Evolutionary conservation across 2,113 vertebrate species (phyloP).

Genomic region (Merops nubicus): DNA sequence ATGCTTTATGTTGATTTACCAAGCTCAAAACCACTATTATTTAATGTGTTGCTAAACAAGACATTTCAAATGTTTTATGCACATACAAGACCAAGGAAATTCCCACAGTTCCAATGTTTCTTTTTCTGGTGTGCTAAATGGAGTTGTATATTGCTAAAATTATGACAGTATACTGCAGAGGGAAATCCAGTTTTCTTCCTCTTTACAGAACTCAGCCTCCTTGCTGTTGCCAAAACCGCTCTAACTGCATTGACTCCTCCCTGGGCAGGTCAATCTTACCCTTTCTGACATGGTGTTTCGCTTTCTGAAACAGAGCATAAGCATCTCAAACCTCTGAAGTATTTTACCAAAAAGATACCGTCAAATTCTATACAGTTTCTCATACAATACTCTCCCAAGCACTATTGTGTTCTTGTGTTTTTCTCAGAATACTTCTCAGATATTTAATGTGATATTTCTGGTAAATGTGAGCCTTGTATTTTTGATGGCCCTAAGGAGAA

Average conservation of each 20-base stretch:
- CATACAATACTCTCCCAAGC: background rate
- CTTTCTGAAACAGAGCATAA: background rate
- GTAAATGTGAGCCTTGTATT: background rate
- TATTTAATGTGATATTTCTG: background rate
- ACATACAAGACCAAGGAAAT: background rate
- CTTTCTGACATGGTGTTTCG: background rate
- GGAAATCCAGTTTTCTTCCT: background rate
- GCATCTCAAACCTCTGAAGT: background rate
- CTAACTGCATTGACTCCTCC: background rate
- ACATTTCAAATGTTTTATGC: background rate
- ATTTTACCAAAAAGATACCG: background rate
- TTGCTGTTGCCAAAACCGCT: background rate
- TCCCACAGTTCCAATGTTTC: background rate
- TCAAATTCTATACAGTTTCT: background rate
- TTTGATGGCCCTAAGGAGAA: background rate
- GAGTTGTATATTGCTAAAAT: background rate
- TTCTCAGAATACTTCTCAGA: background rate
- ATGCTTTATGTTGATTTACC: too few relatives aligned
- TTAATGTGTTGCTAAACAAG: too few relatives aligned
- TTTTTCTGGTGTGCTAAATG: background rate
- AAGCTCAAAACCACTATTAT: too few relatives aligned
- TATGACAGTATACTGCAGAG: background rate
- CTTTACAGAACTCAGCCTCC: background rate
- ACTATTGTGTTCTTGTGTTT: background rate
- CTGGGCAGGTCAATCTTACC: background rate